Evolutionary conservation across 2,797 vertebrate species (phyloP).

Genomic region (Gymnopithys bicolor): DNA sequence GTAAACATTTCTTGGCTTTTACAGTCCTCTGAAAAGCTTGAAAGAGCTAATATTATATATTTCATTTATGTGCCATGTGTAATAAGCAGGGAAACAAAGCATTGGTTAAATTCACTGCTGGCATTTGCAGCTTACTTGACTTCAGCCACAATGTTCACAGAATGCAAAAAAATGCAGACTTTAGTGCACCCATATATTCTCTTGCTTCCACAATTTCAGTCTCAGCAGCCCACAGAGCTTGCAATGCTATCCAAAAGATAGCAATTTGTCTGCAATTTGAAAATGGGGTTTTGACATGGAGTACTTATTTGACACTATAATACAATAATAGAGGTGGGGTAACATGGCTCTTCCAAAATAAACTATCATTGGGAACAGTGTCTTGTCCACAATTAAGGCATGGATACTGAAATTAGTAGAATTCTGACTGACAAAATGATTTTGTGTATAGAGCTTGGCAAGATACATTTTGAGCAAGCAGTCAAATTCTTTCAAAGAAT

Average conservation of each 20-base stretch:
- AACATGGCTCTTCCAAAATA: slow-evolving; percentile 12
- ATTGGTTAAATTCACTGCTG: not conserved
- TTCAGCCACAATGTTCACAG: not conserved
- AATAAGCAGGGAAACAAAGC: slow-evolving; percentile 33
- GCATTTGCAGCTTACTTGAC: slow-evolving; percentile 24
- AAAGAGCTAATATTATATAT: slow-evolving; percentile 2
- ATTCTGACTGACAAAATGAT: slow-evolving; percentile 37
- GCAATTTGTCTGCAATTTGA: slow-evolving; percentile 47
- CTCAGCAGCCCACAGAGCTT: not conserved
- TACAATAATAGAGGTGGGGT: slow-evolving; percentile 10
- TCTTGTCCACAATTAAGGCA: slow-evolving; percentile 37
- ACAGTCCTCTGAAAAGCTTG: slow-evolving; percentile 26
- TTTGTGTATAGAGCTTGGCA: not conserved
- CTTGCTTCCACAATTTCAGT: not conserved
- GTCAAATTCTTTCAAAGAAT: not conserved
- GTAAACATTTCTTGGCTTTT: not conserved
- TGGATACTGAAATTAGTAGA: not conserved
- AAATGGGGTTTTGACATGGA: slow-evolving; percentile 41
- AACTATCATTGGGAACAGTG: slow-evolving; percentile 9
- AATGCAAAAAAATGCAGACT: not conserved
- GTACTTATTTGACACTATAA: slow-evolving; percentile 56
- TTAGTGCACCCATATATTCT: not conserved
- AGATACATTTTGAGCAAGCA: not conserved
- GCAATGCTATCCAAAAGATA: slow-evolving; percentile 19
- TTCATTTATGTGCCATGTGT: slow-evolving; percentile 26